Conservation (phyloP, 2,888 invertebrate species). For the Fragum sueziense region DNA sequence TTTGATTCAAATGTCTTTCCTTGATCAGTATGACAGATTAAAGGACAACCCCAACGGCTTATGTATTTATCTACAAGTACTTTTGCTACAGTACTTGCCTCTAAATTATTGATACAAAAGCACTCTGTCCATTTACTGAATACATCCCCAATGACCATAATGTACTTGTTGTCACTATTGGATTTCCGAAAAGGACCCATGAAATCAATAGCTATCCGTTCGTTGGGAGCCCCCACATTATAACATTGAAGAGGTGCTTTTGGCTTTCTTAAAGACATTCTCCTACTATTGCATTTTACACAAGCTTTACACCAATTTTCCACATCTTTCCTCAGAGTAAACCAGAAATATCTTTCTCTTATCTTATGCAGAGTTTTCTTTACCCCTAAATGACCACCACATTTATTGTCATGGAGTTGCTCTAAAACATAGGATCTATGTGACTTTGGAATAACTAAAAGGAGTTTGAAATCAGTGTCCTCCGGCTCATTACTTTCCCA, state of each 20-base stretch:
- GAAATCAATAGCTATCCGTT: conserved; percentile 41
- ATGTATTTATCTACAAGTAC: conserved; percentile 49
- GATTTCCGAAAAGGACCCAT: conserved; percentile 29
- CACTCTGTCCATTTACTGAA: conserved; percentile 29
- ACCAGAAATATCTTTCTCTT: conserved; percentile 29
- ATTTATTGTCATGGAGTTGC: conserved; percentile 18
- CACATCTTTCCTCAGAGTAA: conserved; percentile 33
- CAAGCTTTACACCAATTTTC: conserved; percentile 33
- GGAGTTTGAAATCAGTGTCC: background rate
- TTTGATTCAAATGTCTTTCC: conserved; percentile 50
- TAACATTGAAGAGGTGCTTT: conserved; percentile 36
- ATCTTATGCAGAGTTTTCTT: conserved; percentile 22
- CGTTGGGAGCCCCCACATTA: conserved; percentile 42
- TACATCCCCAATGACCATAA: conserved; percentile 17
- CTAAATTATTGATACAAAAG: conserved; percentile 37
- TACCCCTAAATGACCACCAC: conserved; percentile 16
- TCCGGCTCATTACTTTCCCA: conserved; percentile 22
- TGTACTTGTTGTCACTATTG: background rate
- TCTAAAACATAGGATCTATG: conserved; percentile 15
- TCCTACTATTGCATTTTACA: conserved; percentile 42
- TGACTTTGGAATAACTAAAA: conserved; percentile 12
- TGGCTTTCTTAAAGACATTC: conserved; percentile 17
- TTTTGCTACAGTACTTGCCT: conserved; percentile 54
- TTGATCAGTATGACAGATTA: conserved; percentile 51
- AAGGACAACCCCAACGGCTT: conserved; percentile 47